Evolutionary conservation across 2,113 vertebrate species (phyloP).

Genomic region (Myxocyprinus asiaticus): DNA sequence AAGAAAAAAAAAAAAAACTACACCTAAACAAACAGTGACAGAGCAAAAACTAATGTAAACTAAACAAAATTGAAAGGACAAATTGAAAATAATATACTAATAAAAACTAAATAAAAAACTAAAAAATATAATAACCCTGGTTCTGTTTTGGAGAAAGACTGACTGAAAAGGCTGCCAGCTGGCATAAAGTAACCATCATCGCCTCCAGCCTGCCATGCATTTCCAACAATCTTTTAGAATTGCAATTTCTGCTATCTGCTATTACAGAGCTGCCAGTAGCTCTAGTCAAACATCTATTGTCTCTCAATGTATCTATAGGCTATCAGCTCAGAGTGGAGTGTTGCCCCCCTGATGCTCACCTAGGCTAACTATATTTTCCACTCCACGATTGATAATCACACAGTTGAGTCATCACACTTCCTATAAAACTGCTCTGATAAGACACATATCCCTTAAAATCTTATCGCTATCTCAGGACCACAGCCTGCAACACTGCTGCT

Average conservation of each 20-base stretch:
- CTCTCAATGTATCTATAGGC: background rate
- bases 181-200: background rate
- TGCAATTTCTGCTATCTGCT: conserved; percentile 6
- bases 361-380: conserved; percentile 29
- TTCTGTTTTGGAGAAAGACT: background rate
- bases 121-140: too few relatives aligned
- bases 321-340: background rate
- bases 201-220: background rate
- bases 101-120: too few relatives aligned
- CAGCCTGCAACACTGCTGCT: conserved; percentile 39
- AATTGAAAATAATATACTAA: too few relatives aligned
- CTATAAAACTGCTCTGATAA: conserved; percentile 53
- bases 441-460: conserved; percentile 42
- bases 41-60: too few relatives aligned
- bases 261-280: background rate
- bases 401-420: conserved; percentile 57
- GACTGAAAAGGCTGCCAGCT: background rate
- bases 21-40: too few relatives aligned
- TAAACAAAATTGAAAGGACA: too few relatives aligned
- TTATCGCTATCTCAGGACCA: conserved; percentile 47
- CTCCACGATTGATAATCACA: conserved; percentile 51
- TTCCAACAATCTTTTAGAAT: conserved; percentile 2
- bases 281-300: background rate
- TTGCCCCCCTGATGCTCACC: background rate
- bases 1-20: too few relatives aligned